Evolutionary conservation across 2,113 vertebrate species (phyloP), one percentile per base, ranked within the genome.

Genomic region (Xyrauchen texanus): DNA sequence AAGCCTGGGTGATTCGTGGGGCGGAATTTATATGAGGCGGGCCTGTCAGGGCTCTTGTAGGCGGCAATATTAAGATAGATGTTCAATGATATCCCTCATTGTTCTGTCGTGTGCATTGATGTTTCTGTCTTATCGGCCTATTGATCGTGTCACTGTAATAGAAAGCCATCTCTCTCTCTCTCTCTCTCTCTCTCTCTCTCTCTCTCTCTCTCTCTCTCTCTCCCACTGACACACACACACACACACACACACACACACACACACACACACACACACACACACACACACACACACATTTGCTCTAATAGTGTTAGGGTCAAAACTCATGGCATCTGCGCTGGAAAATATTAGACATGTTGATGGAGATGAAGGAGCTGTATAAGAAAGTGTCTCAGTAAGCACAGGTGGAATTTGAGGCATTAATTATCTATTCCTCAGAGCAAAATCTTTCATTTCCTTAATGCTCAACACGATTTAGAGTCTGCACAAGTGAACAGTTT

Each of bases 51-150:
- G 93, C 94, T 95, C 96, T 95, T 96, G 96, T 96, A 94, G 96
- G 95, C 85, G 21, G 96, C 95, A 97, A 95, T 98, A 98, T 98
- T 98, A 98, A 99, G 98, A 99, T 97, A 96, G 97, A 99, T 98
- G 95, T 94, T 94, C 95, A 94, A 98, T 99, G 96, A 99, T 99
- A 98, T 96, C 95, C 96, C 95, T 98, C 96, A 98, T 98, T 98
- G 97, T 99, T 98, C 96, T 98, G 96, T 97, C 96, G 96, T 96
- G 97, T 96, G 96, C 97, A 97, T 97, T 97, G 96, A 99, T 99
- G 97, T 98, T 93, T 94, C 93, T 92, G 95, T 93, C 95, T 98
- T 99, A 99, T 99, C 97, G 96, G 93, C 95, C 97, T 98, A 99
- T 99, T 99, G 97, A 99, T 99, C 97, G 94, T 96, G 96, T 97